Conservation (phyloP, 2,888 invertebrate species). For the Lasioglossum marginatum region DNA sequence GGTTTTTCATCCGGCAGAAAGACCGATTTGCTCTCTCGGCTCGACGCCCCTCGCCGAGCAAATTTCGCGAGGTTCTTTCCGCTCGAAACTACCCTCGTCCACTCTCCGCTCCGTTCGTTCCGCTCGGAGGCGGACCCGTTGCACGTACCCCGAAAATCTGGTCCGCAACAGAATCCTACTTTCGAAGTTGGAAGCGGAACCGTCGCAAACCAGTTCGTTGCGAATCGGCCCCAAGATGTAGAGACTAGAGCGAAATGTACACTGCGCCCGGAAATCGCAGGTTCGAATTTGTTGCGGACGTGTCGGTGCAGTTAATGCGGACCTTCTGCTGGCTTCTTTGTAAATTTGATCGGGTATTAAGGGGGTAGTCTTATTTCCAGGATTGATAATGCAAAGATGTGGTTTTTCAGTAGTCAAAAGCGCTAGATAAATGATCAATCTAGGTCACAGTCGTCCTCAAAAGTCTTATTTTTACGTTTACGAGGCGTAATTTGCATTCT, state of each 20-base stretch:
- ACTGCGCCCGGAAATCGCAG: neutral
- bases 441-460: too few species aligned
- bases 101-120: neutral
- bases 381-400: too few species aligned
- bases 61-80: constrained; percentile 2
- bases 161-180: neutral
- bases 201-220: neutral
- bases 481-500: too few species aligned
- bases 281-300: too few species aligned
- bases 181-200: neutral
- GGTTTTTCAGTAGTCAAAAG: too few species aligned
- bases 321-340: too few species aligned
- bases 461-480: too few species aligned
- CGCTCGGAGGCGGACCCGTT: neutral
- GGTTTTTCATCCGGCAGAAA: neutral
- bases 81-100: neutral
- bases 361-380: too few species aligned
- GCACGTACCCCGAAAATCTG: neutral
- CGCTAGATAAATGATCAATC: too few species aligned
- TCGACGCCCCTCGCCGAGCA: neutral
- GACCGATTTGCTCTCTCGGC: neutral
- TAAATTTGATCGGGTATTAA: too few species aligned
- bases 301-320: too few species aligned
- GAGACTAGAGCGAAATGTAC: neutral
- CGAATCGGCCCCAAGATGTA: neutral